Evolutionary conservation across 1,140 invertebrate species (phyloP).

Genomic region (Drosophila tani): DNA sequence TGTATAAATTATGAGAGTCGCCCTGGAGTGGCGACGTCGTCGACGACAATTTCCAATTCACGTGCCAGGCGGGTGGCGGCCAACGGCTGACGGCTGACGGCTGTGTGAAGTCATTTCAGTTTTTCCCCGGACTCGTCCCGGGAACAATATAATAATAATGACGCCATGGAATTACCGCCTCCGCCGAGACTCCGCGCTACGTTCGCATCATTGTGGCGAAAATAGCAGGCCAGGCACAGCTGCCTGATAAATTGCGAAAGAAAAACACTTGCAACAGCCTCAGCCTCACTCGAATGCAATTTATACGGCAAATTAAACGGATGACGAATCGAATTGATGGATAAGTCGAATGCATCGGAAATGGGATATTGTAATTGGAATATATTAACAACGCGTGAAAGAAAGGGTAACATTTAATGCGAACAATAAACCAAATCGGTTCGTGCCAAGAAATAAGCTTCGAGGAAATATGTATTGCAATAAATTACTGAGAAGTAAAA

Average conservation of each 20-base stretch:
- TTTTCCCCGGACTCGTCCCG: conserved; percentile 1
- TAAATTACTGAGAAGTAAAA: conserved; percentile 1
- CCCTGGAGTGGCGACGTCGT: conserved; percentile 3
- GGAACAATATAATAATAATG: conserved; percentile 33
- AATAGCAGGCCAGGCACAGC: conserved; percentile 31
- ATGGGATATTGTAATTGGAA: conserved; percentile 1
- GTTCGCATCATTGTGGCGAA: conserved; percentile 39
- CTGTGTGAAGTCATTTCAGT: conserved; percentile 44
- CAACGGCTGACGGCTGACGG: neutral
- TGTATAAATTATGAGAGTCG: conserved; percentile 37
- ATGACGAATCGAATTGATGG: conserved; percentile 27
- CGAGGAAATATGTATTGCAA: neutral
- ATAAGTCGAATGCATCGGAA: conserved; percentile 18
- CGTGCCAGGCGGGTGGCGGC: conserved; percentile 21
- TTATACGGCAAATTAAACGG: conserved; percentile 13
- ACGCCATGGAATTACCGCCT: conserved; percentile 45
- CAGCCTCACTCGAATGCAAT: conserved; percentile 22
- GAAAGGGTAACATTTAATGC: neutral
- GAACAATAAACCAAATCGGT: conserved; percentile 4
- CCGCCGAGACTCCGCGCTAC: neutral
- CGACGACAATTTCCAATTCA: conserved; percentile 37
- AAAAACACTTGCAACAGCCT: conserved; percentile 23
- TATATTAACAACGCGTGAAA: neutral
- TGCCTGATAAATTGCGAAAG: conserved; percentile 48
- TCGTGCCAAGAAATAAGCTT: neutral